Evolutionary conservation across 2,888 invertebrate species (phyloP).

Genomic region (Eupsilia transversa): DNA sequence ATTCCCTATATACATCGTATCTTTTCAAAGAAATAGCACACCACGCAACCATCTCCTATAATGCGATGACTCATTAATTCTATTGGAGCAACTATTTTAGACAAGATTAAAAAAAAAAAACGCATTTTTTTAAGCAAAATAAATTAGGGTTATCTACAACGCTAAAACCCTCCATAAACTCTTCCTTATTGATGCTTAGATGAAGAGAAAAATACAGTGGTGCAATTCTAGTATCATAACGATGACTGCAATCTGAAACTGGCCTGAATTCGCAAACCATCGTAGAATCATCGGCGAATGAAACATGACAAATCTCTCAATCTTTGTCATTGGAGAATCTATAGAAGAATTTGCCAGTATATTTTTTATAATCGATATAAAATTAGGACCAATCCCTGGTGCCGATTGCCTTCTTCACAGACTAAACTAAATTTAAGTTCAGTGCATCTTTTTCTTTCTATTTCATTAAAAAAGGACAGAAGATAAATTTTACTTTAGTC

Average conservation of each 20-base stretch:
- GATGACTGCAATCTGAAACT: too few species aligned
- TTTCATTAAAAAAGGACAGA: too few species aligned
- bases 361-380: slow-evolving; percentile 11
- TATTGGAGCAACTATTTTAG: neutral
- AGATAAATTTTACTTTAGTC: too few species aligned
- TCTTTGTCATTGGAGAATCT: neutral
- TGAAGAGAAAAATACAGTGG: neutral
- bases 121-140: neutral
- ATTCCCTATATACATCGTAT: neutral
- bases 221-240: neutral
- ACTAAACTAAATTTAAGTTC: too few species aligned
- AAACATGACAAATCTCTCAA: neutral
- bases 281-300: slow-evolving; percentile 18
- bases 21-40: too few species aligned
- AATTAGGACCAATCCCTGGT: neutral
- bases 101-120: too few species aligned
- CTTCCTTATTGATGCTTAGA: too few species aligned
- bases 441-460: too few species aligned
- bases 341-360: neutral
- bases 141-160: neutral
- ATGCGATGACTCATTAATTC: too few species aligned
- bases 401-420: too few species aligned
- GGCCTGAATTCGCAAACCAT: neutral
- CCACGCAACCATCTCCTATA: too few species aligned
- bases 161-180: too few species aligned